phyloP scores from a whole-genome alignment of 2,113 vertebrate species.

The Alces alces region DNA sequence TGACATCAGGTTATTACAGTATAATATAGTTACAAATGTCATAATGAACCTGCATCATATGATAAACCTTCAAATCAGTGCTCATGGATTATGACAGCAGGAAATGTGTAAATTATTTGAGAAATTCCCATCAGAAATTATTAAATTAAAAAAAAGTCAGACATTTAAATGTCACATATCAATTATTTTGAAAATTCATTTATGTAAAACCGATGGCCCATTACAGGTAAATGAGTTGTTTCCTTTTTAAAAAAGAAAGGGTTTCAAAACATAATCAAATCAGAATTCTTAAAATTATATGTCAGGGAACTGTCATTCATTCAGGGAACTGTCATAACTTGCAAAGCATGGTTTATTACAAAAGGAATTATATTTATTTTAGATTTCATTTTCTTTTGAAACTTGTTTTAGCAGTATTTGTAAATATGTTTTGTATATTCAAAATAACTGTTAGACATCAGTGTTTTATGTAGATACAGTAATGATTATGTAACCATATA shows the following conservation, averaged over 20 bases:
- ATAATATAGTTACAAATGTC: background rate
- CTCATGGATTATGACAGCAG: background rate
- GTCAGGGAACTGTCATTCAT: background rate
- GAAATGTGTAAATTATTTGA: background rate
- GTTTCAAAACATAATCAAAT: background rate
- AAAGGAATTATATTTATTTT: background rate
- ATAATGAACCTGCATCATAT: background rate
- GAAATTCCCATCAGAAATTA: background rate
- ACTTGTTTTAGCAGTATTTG: background rate
- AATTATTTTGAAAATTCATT: background rate
- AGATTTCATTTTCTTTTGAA: background rate
- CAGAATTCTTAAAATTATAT: background rate
- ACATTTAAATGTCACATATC: background rate
- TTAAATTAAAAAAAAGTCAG: background rate
- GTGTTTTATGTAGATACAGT: background rate
- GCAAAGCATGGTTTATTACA: background rate
- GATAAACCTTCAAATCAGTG: background rate
- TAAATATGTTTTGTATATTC: background rate
- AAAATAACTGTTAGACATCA: background rate
- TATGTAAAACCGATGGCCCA: background rate
- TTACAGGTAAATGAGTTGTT: background rate
- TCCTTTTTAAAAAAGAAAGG: background rate
- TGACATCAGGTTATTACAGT: background rate
- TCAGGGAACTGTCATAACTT: background rate
- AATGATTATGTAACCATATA: background rate